These are phyloP conservation scores for Julus scanicus DNA, from an alignment of 2,888 invertebrate genomes.

Conservation along the genomic window DNA sequence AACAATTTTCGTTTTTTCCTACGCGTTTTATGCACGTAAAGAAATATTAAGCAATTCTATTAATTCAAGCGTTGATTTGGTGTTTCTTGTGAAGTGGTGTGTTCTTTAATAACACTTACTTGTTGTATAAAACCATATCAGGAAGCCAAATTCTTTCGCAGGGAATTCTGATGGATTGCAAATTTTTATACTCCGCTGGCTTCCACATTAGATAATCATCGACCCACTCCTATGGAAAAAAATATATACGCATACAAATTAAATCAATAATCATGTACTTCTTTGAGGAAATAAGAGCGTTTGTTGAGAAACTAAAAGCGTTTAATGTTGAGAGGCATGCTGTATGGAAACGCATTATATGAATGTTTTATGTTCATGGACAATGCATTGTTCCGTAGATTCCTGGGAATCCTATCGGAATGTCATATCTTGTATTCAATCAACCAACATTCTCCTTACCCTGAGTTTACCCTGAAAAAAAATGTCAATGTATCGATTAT, in stretches of 20 bases:
- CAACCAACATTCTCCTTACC: neutral
- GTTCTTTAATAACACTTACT: conserved; percentile 63
- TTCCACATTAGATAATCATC: conserved; percentile 81
- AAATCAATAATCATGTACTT: no score
- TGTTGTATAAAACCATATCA: conserved; percentile 80
- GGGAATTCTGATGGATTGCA: conserved; percentile 74
- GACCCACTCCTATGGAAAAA: conserved; percentile 71
- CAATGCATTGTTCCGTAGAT: no score
- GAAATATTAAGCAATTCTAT: no score
- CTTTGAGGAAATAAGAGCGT: no score
- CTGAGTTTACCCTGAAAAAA: neutral
- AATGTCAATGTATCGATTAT: conserved; percentile 28
- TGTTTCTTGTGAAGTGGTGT: no score
- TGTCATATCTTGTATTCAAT: neutral
- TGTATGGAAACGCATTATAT: no score
- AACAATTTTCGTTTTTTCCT: no score
- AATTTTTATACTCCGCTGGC: conserved; percentile 74
- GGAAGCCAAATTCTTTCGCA: conserved; percentile 81
- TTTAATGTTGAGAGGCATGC: neutral
- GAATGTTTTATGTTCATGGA: no score
- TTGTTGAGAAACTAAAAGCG: neutral
- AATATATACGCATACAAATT: neutral
- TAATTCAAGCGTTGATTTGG: no score
- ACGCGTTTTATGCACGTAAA: no score
- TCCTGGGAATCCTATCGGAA: neutral